Percentiles rank a stretch among this genome's conserved stretches.
phyloP scores from a whole-genome alignment of 1,140 invertebrate genomes.

The Leptinotarsa texana region DNA sequence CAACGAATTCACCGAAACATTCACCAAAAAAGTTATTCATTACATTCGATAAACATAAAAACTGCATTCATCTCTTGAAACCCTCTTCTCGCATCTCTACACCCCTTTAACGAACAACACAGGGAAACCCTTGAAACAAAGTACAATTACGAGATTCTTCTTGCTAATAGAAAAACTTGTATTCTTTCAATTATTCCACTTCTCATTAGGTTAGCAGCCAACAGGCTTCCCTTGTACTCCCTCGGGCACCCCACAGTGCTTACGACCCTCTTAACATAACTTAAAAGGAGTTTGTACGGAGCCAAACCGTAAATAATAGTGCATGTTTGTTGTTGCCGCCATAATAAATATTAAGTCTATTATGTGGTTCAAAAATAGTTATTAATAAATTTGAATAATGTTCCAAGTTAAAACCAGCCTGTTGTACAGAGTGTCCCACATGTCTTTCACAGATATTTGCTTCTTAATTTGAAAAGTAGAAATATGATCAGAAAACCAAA shows the following conservation, averaged over 20 bases:
- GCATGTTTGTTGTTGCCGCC: slow-evolving; percentile 16
- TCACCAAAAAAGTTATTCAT: too few species aligned
- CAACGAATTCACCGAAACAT: too few species aligned
- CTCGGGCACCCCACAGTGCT: background rate
- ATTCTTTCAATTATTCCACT: background rate
- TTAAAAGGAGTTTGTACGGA: background rate
- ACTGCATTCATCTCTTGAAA: too few species aligned
- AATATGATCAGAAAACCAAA: too few species aligned
- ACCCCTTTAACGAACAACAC: too few species aligned
- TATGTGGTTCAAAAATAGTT: slow-evolving; percentile 14
- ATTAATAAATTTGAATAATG: slow-evolving; percentile 19
- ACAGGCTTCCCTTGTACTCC: background rate
- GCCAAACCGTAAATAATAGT: slow-evolving; percentile 5
- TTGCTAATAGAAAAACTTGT: background rate
- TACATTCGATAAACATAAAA: too few species aligned
- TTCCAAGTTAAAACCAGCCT: background rate
- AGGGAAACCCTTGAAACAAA: too few species aligned
- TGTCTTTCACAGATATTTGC: too few species aligned
- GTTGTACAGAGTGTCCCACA: background rate
- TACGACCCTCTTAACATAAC: slow-evolving; percentile 15
- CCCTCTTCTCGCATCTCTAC: too few species aligned
- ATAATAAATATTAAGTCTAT: slow-evolving; percentile 7
- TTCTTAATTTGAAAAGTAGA: too few species aligned
- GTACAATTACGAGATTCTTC: background rate
- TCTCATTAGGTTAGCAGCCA: slow-evolving; percentile 1